These are phyloP conservation scores for Eupithecia dodoneata DNA, from an alignment of 2,888 invertebrate genomes.

Conservation along the genomic window DNA sequence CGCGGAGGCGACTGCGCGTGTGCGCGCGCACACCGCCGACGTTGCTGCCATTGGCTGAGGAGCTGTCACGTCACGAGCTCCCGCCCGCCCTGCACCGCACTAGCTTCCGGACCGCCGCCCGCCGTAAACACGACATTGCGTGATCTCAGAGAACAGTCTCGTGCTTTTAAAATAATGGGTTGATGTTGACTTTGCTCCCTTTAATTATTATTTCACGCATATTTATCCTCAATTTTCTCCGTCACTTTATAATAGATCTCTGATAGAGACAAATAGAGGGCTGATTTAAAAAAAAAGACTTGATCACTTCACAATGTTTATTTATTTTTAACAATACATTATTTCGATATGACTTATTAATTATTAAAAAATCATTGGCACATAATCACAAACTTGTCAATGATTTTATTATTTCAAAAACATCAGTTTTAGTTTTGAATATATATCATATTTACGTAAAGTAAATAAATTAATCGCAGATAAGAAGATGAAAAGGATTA, in stretches of 20 bases:
- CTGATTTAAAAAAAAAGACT: slow-evolving; percentile 25
- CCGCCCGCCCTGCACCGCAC: slow-evolving; percentile 44
- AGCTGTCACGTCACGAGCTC: slow-evolving; percentile 62
- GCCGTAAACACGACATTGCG: slow-evolving; percentile 57
- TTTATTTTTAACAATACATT: slow-evolving; percentile 51
- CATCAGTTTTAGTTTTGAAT: slow-evolving; percentile 7
- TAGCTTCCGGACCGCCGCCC: slow-evolving; percentile 35
- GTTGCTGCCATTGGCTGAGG: slow-evolving; percentile 62
- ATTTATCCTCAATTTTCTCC: not conserved
- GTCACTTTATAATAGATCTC: not conserved
- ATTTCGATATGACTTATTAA: slow-evolving; percentile 58
- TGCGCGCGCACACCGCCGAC: slow-evolving; percentile 68
- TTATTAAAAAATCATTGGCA: slow-evolving; percentile 82
- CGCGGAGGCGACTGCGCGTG: slow-evolving; percentile 78
- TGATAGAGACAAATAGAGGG: not conserved
- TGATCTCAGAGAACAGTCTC: slow-evolving; percentile 65
- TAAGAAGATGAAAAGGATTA: not conserved
- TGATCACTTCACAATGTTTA: slow-evolving; percentile 50
- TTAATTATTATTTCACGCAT: slow-evolving; percentile 42
- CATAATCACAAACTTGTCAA: slow-evolving; percentile 84
- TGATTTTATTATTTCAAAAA: slow-evolving; percentile 61
- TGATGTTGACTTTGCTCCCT: slow-evolving; percentile 59
- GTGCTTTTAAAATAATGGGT: slow-evolving; percentile 68
- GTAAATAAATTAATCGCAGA: not conserved
- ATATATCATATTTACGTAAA: not conserved